Conservation (phyloP, 2,888 invertebrate species). For the Dolomedes plantarius region DNA sequence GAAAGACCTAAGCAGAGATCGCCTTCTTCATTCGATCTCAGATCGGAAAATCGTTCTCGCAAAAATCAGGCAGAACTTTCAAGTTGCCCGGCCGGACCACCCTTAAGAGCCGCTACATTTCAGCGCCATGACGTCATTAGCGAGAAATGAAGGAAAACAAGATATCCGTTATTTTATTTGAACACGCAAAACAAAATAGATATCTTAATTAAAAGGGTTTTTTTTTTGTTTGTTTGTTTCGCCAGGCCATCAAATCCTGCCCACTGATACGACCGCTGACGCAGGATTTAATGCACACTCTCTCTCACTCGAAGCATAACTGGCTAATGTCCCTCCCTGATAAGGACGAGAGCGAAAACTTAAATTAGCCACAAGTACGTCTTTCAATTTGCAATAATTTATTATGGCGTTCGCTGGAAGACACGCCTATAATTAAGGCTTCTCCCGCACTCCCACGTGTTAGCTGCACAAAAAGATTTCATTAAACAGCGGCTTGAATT, state of each 20-base stretch:
- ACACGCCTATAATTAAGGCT: constrained; percentile 13
- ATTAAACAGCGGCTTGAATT: background rate
- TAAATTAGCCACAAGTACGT: background rate
- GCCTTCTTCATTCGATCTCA: too few species aligned
- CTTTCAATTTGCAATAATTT: constrained; percentile 14
- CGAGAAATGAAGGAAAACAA: too few species aligned
- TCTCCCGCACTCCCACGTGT: background rate
- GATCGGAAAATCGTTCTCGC: too few species aligned
- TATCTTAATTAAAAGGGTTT: background rate
- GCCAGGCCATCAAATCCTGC: background rate
- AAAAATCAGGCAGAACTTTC: too few species aligned
- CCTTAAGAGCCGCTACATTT: too few species aligned
- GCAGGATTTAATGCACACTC: constrained; percentile 8
- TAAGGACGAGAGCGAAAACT: background rate
- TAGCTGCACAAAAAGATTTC: constrained; percentile 7
- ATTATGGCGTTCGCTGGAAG: background rate
- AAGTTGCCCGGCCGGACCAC: too few species aligned
- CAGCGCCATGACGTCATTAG: background rate
- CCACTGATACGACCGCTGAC: background rate
- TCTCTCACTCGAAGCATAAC: background rate
- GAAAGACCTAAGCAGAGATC: too few species aligned
- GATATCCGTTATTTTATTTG: background rate
- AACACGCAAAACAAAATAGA: background rate
- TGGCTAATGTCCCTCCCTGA: background rate
- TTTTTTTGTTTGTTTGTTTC: background rate